Percentiles rank a stretch among this genome's conserved stretches.
phyloP scores from a whole-genome alignment of 2,888 invertebrate species.

The Amiota communis region DNA sequence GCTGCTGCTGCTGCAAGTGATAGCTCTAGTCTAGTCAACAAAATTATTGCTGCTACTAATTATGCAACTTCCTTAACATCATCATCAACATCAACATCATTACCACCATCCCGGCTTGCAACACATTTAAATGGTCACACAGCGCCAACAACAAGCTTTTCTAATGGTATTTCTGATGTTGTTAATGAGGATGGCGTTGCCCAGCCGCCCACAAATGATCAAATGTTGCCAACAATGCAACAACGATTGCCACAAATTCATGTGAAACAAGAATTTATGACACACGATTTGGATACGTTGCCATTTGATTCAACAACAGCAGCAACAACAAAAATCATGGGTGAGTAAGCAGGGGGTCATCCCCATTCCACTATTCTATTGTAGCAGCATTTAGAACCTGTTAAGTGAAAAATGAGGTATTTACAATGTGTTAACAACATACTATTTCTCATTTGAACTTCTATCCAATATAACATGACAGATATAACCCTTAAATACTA shows the following conservation, averaged over 20 bases:
- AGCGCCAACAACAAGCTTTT: conserved; percentile 39
- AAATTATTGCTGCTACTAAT: conserved; percentile 47
- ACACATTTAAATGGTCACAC: conserved; percentile 14
- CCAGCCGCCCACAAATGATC: conserved; percentile 36
- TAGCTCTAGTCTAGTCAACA: no score
- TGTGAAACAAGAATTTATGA: conserved; percentile 63
- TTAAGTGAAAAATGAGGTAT: conserved; percentile 71
- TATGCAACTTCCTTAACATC: conserved; percentile 54
- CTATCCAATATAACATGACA: conserved; percentile 6
- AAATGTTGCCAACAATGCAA: conserved; percentile 30
- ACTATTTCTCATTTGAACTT: conserved; percentile 50
- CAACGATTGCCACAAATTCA: conserved; percentile 55
- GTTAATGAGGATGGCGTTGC: conserved; percentile 34
- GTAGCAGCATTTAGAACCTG: conserved; percentile 56
- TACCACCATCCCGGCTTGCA: conserved; percentile 23
- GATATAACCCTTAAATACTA: conserved; percentile 1
- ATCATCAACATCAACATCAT: conserved; percentile 33
- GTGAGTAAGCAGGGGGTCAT: conserved; percentile 22
- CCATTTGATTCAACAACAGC: conserved; percentile 11
- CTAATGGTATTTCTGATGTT: conserved; percentile 29
- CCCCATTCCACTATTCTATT: background rate
- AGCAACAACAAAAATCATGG: conserved; percentile 15
- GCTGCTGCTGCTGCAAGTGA: conserved; percentile 34
- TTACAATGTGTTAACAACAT: conserved; percentile 70
- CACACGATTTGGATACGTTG: conserved; percentile 45